phyloP scores from a whole-genome alignment of 53 echinoderm and acorn worm species.

The Astropecten irregularis region DNA sequence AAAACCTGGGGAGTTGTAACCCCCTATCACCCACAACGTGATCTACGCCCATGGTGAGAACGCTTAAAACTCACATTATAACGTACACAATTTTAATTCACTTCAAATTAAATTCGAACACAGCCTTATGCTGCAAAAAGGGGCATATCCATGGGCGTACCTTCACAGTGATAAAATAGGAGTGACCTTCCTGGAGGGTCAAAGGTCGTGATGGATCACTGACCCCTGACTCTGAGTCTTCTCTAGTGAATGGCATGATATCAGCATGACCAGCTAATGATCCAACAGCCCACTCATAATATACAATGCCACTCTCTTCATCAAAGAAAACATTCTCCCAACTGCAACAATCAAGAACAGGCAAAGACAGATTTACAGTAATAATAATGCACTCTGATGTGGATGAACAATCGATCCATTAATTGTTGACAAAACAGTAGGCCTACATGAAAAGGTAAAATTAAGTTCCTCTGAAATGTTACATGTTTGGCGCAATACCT shows the following conservation, averaged over 20 bases:
- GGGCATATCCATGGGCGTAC: background rate
- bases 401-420: no score
- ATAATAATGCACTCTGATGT: no score
- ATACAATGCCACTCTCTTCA: constrained; percentile 21
- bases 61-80: constrained; percentile 26
- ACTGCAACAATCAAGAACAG: constrained; percentile 12
- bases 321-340: constrained; percentile 30
- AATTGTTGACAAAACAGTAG: no score
- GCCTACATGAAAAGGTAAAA: no score
- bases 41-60: no score
- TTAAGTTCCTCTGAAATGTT: no score
- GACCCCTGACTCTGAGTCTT: background rate
- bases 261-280: constrained; percentile 44
- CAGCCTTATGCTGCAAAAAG: no score
- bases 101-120: background rate
- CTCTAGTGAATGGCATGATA: constrained; percentile 41
- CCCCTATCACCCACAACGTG: constrained; percentile 5
- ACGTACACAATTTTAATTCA: no score
- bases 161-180: constrained; percentile 47
- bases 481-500: no score
- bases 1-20: no score
- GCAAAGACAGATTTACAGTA: no score
- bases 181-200: constrained; percentile 40
- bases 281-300: constrained; percentile 52
- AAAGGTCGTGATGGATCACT: constrained; percentile 18